Evolutionary conservation across 2,888 invertebrate genomes (phyloP).

Genomic region (Dascillus cervinus): DNA sequence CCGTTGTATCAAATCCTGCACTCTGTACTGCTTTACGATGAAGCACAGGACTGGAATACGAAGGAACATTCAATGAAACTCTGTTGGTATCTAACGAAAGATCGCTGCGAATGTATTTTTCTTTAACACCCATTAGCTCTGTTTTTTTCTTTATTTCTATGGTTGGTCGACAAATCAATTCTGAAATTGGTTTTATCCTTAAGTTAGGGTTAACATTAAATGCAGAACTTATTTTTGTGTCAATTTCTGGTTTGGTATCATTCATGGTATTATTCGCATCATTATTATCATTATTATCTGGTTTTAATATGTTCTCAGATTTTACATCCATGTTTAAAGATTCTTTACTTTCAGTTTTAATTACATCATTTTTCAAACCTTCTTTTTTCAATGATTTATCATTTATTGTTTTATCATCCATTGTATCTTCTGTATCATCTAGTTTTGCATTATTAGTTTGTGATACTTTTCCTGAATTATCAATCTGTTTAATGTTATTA

Average conservation of each 20-base stretch:
- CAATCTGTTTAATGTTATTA: slow-evolving; percentile 14
- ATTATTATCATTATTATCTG: slow-evolving; percentile 14
- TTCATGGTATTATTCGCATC: slow-evolving; percentile 14
- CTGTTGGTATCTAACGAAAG: slow-evolving; percentile 3
- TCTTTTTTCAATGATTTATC: slow-evolving; percentile 4
- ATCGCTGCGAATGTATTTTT: slow-evolving; percentile 24
- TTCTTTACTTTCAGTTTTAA: not conserved
- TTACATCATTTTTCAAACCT: slow-evolving; percentile 4
- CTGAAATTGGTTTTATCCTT: slow-evolving; percentile 12
- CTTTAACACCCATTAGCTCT: slow-evolving; percentile 23
- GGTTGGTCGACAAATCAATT: slow-evolving; percentile 8
- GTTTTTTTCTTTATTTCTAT: slow-evolving; percentile 14
- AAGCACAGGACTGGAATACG: slow-evolving; percentile 11
- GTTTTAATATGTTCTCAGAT: not conserved
- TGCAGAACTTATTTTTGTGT: slow-evolving; percentile 1
- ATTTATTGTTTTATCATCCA: too few relatives aligned
- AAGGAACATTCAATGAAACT: slow-evolving; percentile 4
- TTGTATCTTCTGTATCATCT: slow-evolving; percentile 33
- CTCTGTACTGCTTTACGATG: slow-evolving; percentile 24
- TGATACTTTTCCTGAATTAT: slow-evolving; percentile 6
- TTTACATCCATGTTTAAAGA: not conserved
- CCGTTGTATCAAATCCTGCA: slow-evolving; percentile 17
- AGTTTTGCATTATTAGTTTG: slow-evolving; percentile 10
- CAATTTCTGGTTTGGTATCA: slow-evolving; percentile 3
- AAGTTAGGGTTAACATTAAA: slow-evolving; percentile 5